phyloP scores from a whole-genome alignment of 2,113 vertebrate genomes.

The Corapipo altera region DNA sequence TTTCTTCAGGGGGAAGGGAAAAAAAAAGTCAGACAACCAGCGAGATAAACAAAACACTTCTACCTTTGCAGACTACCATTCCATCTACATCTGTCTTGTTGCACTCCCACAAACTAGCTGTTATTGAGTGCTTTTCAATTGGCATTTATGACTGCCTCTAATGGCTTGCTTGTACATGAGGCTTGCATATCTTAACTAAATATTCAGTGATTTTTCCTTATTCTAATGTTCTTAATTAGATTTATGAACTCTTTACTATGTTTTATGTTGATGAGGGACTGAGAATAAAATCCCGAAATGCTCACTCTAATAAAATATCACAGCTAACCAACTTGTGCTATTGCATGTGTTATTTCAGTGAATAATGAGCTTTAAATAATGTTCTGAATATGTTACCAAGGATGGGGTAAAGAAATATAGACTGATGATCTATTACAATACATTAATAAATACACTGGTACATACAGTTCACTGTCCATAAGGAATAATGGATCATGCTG shows the following conservation, averaged over 20 bases:
- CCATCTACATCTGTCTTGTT: not conserved
- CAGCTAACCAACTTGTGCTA: constrained; percentile 73
- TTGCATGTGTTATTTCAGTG: constrained; percentile 73
- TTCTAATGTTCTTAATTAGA: constrained; percentile 76
- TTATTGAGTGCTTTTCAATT: constrained; percentile 55
- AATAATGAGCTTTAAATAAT: constrained; percentile 80
- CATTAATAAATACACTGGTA: constrained; percentile 71
- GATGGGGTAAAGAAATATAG: constrained; percentile 71
- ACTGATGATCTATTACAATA: constrained; percentile 69
- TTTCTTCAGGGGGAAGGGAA: not conserved
- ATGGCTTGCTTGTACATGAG: constrained; percentile 53
- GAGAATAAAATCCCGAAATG: constrained; percentile 60
- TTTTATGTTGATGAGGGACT: constrained; percentile 75
- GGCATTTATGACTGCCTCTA: constrained; percentile 55
- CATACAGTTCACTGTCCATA: constrained; percentile 18
- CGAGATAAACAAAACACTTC: not conserved
- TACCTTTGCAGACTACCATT: not conserved
- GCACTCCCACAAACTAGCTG: constrained; percentile 1
- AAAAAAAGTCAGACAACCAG: not conserved
- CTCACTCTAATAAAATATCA: constrained; percentile 72
- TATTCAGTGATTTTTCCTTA: constrained; percentile 61
- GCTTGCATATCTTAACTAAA: constrained; percentile 63
- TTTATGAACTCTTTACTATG: constrained; percentile 76
- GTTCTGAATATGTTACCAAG: constrained; percentile 72
- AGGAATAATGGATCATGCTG: constrained; percentile 53